These are phyloP conservation scores for Macrostomum lignano DNA, from an alignment of 1,140 invertebrate genomes.

Conservation along the genomic window DNA sequence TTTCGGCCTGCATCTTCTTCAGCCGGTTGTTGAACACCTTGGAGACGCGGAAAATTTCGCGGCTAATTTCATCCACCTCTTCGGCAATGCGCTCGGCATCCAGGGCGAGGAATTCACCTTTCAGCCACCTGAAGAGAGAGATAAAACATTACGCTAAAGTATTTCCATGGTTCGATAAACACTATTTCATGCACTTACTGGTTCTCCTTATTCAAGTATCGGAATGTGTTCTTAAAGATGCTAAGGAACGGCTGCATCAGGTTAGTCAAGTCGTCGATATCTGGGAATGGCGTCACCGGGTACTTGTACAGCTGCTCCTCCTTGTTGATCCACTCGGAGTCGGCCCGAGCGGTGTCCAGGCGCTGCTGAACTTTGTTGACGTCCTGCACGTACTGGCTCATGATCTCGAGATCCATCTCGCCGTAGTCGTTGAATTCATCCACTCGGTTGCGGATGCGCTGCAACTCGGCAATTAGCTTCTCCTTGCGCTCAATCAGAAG, in stretches of 20 bases:
- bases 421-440: constrained; percentile 31
- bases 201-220: constrained; percentile 48
- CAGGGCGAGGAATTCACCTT: constrained; percentile 57
- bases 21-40: constrained; percentile 46
- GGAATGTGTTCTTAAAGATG: constrained; percentile 32
- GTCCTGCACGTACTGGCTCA: constrained; percentile 31
- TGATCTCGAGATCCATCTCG: constrained; percentile 23
- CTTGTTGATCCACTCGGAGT: constrained; percentile 51
- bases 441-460: constrained; percentile 31
- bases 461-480: constrained; percentile 13
- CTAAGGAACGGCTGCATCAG: constrained; percentile 31
- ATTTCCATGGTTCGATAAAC: no score
- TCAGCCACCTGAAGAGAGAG: constrained; percentile 57
- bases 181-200: no score
- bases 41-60: constrained; percentile 44
- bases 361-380: constrained; percentile 42
- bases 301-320: constrained; percentile 58
- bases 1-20: constrained; percentile 17
- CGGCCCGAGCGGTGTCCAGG: constrained; percentile 40
- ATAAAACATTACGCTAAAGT: no score
- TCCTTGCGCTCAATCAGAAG: constrained; percentile 37
- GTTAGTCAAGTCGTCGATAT: constrained; percentile 35
- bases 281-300: constrained; percentile 39
- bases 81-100: constrained; percentile 31
- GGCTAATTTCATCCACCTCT: constrained; percentile 22